Conservation (phyloP, 2,797 vertebrate species). For the Cossypha niveicapilla region DNA sequence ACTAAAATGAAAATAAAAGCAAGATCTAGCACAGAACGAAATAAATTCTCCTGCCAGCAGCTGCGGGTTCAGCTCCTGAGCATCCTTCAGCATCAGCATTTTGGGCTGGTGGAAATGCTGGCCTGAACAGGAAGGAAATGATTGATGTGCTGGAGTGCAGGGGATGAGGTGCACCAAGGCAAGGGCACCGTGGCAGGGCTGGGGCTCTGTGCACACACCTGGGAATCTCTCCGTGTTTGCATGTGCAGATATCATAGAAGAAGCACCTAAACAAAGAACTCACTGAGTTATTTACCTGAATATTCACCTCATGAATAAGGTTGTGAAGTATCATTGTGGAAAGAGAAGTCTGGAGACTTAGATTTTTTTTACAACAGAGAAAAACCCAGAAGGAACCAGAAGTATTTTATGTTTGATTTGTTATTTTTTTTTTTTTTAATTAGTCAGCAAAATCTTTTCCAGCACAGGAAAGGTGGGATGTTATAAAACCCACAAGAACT, state of each 20-base stretch:
- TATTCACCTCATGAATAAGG: not conserved
- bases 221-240: not conserved
- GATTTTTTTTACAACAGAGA: not conserved
- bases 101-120: not conserved
- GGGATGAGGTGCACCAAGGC: not conserved
- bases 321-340: not conserved
- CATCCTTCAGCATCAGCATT: not conserved
- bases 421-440: not conserved
- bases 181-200: not conserved
- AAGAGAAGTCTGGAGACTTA: not conserved
- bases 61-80: not conserved
- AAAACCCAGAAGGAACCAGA: not conserved
- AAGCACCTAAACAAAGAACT: not conserved
- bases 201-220: not conserved
- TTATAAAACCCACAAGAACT: not conserved
- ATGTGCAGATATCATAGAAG: rapidly evolving
- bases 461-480: rapidly evolving
- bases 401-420: not conserved
- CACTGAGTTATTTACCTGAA: not conserved
- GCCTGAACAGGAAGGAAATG: not conserved
- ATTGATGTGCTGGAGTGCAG: not conserved
- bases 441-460: not conserved
- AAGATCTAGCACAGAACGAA: not conserved
- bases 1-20: slow-evolving; percentile 14
- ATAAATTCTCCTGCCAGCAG: not conserved